A percentile compares a stretch with the other conserved stretches of the same genome.
phyloP scores from a whole-genome alignment of 2,888 invertebrate species.

The Cyrtodaria siliqua region DNA sequence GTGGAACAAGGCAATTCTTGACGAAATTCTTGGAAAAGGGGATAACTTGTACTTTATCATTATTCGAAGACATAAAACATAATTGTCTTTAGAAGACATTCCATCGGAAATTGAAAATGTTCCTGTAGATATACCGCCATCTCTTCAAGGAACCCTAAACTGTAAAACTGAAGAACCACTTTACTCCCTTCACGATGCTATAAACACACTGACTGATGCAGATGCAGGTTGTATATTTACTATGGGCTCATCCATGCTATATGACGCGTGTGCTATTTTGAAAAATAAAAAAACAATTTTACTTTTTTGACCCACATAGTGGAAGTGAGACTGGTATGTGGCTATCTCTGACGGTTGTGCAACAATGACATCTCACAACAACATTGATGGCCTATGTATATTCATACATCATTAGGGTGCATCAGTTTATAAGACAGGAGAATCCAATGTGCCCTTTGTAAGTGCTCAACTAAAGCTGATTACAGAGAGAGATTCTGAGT shows the following conservation, averaged over 20 bases:
- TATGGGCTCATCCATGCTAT: not conserved
- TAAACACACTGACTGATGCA: not conserved
- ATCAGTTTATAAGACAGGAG: too few relatives aligned
- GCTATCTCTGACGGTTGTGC: not conserved
- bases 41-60: too few relatives aligned
- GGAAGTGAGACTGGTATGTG: not conserved
- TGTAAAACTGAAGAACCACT: slow-evolving; percentile 6
- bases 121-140: not conserved
- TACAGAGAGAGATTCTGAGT: too few relatives aligned
- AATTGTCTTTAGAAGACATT: slow-evolving; percentile 16
- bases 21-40: too few relatives aligned
- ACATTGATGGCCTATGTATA: not conserved
- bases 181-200: too few relatives aligned
- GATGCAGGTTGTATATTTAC: not conserved
- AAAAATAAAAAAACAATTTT: not conserved
- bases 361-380: too few relatives aligned
- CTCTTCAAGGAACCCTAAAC: slow-evolving; percentile 5
- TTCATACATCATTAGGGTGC: too few relatives aligned
- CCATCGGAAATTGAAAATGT: too few relatives aligned
- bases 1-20: too few relatives aligned
- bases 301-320: not conserved
- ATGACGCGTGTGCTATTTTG: not conserved
- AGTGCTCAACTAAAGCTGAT: too few relatives aligned
- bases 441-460: too few relatives aligned
- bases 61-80: too few relatives aligned